Base-by-base conservation (phyloP, 2,113 vertebrate species). In the Zosterops borbonicus region DNA sequence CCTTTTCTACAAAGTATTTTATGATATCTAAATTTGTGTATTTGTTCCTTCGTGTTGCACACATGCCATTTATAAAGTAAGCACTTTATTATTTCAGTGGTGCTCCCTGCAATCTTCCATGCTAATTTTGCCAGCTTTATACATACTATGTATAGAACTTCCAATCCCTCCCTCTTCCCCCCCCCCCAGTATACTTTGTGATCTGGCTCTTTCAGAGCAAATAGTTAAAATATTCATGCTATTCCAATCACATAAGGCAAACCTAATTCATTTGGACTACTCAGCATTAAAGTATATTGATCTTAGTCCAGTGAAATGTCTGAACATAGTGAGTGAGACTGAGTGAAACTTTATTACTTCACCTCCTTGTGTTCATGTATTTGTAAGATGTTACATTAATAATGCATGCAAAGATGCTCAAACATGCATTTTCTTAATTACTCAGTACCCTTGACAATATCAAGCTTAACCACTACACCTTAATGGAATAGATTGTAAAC, bases 341-440 rank as follows among this genome's bases (percentile, higher is more conserved):
- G 68, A 78, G 33, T 16, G 16, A 46, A 89, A 79, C 58, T 84
- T 87, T 58, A 89, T 91, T 92, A 87, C 83, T 84, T 91, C 44
- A 65, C 73, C 83, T 94, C 47, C 92, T 86, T 84, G 35, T 67
- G 28, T 79, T 91, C 62, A 3, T 68, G 52, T 73, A 50, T 93
- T 87, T 81, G 55, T 87, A 84, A 87, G 80, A 60, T 76, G 81
- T 82, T 89, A 49, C 90, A 89, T 94, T 79, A 95, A 89, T 89
- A 94, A 92, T 83, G 58, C 62, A 91, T 85, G 46, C 31, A 42
- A 20, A 92, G 75, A 33, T 71, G 83, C 60, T 95, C 67, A 87
- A 90, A 79, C 42, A 74, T 9, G 21, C 39, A 47, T 85, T 89
- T 94, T 60, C 87, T 80, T 93, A 62, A 90, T 95, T 94, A 74